A percentile compares a stretch with the other conserved stretches of the same genome.
phyloP scores from a whole-genome alignment of 1,140 invertebrate species.

The Drosophila asahinai region DNA sequence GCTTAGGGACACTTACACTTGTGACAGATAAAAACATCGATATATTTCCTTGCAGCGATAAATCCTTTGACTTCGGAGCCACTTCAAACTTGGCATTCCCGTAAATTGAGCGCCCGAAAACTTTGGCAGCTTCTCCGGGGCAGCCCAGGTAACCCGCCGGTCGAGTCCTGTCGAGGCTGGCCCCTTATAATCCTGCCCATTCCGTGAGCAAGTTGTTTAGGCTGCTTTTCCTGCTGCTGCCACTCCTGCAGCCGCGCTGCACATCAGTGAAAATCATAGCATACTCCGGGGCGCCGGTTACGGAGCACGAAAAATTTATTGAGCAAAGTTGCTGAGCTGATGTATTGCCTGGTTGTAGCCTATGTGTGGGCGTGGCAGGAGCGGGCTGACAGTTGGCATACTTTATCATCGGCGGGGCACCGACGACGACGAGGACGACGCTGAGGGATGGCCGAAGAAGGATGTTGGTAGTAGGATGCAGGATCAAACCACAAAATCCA shows the following conservation, averaged over 20 bases:
- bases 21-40: conserved; percentile 2
- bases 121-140: conserved; percentile 6
- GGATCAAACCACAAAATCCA: conserved; percentile 84
- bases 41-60: conserved; percentile 12
- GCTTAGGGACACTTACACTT: neutral
- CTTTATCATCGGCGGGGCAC: conserved; percentile 77
- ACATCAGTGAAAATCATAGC: conserved; percentile 66
- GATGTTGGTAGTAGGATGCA: conserved; percentile 67
- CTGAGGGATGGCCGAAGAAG: conserved; percentile 52
- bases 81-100: conserved; percentile 29
- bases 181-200: conserved; percentile 15
- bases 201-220: conserved; percentile 73
- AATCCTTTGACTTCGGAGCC: conserved; percentile 16
- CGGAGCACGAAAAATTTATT: conserved; percentile 74
- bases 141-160: conserved; percentile 16
- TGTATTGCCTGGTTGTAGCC: conserved; percentile 54
- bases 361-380: conserved; percentile 35
- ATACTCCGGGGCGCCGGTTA: conserved; percentile 72
- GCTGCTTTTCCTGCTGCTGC: conserved; percentile 2
- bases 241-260: conserved; percentile 13
- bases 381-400: conserved; percentile 77
- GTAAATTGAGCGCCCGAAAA: conserved; percentile 26
- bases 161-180: conserved; percentile 6
- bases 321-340: conserved; percentile 82
- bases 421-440: conserved; percentile 26